Conservation (phyloP, 1,140 invertebrate genomes). For the Drosophila insularis region DNA sequence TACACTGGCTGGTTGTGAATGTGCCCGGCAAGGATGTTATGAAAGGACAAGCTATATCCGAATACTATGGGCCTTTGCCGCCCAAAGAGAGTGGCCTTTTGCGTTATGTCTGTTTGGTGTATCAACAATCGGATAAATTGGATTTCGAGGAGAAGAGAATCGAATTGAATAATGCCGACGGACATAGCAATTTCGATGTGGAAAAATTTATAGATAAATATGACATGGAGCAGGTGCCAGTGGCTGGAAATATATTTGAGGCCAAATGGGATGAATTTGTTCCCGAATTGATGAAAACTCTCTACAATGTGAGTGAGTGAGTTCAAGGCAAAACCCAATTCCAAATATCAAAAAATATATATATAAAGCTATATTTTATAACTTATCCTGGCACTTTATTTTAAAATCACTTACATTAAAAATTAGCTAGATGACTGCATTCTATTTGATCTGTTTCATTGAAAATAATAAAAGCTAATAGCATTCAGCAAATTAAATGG, state of each 20-base stretch:
- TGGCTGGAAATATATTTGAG: slow-evolving; percentile 94
- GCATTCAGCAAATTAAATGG: too few relatives aligned
- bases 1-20: slow-evolving; percentile 96
- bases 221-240: slow-evolving; percentile 87
- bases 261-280: slow-evolving; percentile 96
- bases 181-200: slow-evolving; percentile 90
- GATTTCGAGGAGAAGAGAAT: slow-evolving; percentile 62
- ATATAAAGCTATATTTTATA: too few relatives aligned
- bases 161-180: slow-evolving; percentile 86
- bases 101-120: slow-evolving; percentile 94
- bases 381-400: too few relatives aligned
- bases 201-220: slow-evolving; percentile 87
- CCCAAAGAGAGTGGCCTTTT: slow-evolving; percentile 91
- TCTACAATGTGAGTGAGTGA: slow-evolving; percentile 49
- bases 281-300: slow-evolving; percentile 83
- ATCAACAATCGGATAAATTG: slow-evolving; percentile 86
- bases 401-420: background rate
- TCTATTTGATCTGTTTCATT: background rate
- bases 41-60: slow-evolving; percentile 89
- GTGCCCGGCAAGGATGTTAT: slow-evolving; percentile 90
- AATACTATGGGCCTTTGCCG: slow-evolving; percentile 93
- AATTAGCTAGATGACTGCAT: slow-evolving; percentile 14
- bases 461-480: background rate
- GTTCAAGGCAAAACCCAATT: background rate
- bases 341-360: too few relatives aligned